Evolutionary conservation across 2,888 invertebrate species (phyloP), one percentile per base, ranked within the genome.

Genomic region (Meliscaeva auricollis): DNA sequence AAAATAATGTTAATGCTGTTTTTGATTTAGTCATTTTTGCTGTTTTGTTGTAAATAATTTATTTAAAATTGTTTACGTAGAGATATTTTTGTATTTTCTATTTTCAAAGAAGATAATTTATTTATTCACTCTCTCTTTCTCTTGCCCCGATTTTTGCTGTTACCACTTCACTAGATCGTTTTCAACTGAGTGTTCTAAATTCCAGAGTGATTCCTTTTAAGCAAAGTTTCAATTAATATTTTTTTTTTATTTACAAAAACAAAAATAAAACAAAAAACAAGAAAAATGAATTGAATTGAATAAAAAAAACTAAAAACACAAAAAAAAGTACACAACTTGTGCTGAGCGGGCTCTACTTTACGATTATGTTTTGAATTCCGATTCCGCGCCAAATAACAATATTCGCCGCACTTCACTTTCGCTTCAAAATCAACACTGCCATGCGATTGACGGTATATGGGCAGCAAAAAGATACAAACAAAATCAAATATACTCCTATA

Each of bases 171-270:
- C 88, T 88, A 87, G 88, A 87, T 87, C 87, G 80, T 88, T 88
- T 87, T 88, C 89, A 89, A 89, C 89, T 89, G 89, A 89, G 58
- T 87, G 89, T 88, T 89, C 88, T 88, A 85, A 88, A 89, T 87
- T 88, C 85, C 87, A 72, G 87, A 87, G 64, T 85, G 87, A 87
- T 88, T 88, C 88, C 88, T 89, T 89, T 89, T 89, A 89, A 89
- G 88, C 87, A 88, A 46, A 88, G 87, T 87, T 87, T 87, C 76
- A 83, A 83, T 87, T 87, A 77, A 50, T 66, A 50, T 22, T 50
- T 66, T 66, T 72, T 26, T 38, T 38, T 3, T 77, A 73, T 78
- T 87, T 41, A 72, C 69, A 72, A 76, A 76, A 72, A 62, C 73
- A 68, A 66, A 60, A 38, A 15, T 15, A 11, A 79, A 62, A 66